Evolutionary conservation across 64 coral and sea anemone species (phyloP), one percentile per base, ranked within the genome.

Genomic region (Montipora foliosa): DNA sequence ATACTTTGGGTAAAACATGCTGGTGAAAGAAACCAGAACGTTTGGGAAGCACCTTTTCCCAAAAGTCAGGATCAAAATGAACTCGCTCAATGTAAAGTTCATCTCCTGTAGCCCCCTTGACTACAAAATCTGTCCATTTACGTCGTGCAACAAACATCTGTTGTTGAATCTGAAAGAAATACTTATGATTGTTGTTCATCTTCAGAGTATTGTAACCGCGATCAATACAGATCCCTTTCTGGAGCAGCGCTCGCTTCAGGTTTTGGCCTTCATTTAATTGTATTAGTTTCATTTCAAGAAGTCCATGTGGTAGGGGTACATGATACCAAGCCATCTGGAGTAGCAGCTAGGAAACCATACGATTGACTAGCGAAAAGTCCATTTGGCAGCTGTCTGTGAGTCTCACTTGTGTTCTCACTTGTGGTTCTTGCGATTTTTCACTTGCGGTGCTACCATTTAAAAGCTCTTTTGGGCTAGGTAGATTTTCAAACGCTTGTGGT

Each of bases 91-190:
- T 67, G 37, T 93, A 87, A 49, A 87, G 50, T 22, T 44, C 8
- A 64, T 19, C 52, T 55, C 52, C 52, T 5, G 48, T 77, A n/a
- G 57, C 22, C 22, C 91, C 91, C 77, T 87, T 87, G 7, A 93
- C 91, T 48, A 93, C 91, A 93, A 93, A 93, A 49, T 93, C 91
- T 49, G 91, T 93, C 91, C 91, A 93, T 77, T 74, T 87, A 19
- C 24, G 69, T 17, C 61, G 50, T 19, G 91, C 77, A 13, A 93
- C 91, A 87, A 87, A 93, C 81, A 87, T 93, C 50, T 78, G 70
- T 25, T 87, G 72, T 77, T 93, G 91, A 25, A 25, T 25, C 25
- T 25, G 25, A 25, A 25, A 25, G 25, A 25, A 25, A 25, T 25
- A 25, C 25, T 25, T 25, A 25, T 25, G 25, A 25, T 25, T 25